Percentiles rank a stretch among this genome's conserved stretches.
phyloP scores from a whole-genome alignment of 2,113 vertebrate genomes.

The Desmodus rotundus region DNA sequence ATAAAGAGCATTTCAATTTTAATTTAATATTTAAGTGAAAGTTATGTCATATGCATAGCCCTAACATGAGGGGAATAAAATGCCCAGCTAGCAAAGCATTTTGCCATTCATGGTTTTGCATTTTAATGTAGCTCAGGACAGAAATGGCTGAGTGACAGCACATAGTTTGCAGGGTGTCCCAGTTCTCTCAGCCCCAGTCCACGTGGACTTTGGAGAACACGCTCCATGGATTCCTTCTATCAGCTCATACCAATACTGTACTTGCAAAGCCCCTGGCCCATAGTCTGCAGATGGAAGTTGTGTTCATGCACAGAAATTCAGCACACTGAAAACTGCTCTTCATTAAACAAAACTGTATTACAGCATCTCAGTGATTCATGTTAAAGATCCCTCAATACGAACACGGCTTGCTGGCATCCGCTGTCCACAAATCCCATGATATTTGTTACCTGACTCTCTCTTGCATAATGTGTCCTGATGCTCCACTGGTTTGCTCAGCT shows the following conservation, averaged over 20 bases:
- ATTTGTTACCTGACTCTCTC: background rate
- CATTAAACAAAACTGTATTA: background rate
- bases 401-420: background rate
- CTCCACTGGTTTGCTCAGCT: background rate
- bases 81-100: background rate
- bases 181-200: background rate
- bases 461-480: background rate
- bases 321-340: background rate
- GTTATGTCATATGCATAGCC: background rate
- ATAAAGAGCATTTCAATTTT: background rate
- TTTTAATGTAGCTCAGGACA: background rate
- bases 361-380: background rate
- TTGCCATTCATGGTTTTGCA: background rate
- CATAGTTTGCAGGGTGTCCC: background rate
- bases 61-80: background rate
- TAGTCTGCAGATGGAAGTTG: background rate
- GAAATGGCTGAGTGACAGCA: background rate
- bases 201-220: background rate
- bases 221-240: background rate
- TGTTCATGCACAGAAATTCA: background rate
- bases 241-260: background rate
- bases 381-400: background rate
- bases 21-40: slow-evolving; percentile 44
- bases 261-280: background rate
- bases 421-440: background rate